Percentiles rank a stretch among this genome's conserved stretches.
phyloP scores from a whole-genome alignment of 2,888 invertebrate species.

The Lasioglossum calceatum region DNA sequence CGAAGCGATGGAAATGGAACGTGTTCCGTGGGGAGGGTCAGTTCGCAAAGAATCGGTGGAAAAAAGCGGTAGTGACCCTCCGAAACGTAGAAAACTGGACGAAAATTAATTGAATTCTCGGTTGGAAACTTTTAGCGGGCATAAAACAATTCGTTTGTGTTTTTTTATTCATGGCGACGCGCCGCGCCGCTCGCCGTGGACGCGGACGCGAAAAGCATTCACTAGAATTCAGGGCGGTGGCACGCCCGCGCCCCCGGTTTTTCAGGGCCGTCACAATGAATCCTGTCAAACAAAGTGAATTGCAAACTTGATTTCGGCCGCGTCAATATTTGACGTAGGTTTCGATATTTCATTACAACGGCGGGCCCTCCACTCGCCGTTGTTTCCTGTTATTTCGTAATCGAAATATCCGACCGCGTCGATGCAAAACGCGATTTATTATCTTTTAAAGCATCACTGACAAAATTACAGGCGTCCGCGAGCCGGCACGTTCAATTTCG shows the following conservation, averaged over 20 bases:
- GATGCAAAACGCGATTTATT: conserved; percentile 30
- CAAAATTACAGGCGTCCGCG: neutral
- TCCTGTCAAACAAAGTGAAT: conserved; percentile 50
- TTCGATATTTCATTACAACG: conserved; percentile 62
- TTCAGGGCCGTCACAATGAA: conserved; percentile 45
- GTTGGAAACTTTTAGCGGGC: conserved; percentile 12
- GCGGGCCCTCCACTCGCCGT: conserved; percentile 1
- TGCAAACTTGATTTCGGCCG: conserved; percentile 54
- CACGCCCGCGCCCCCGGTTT: conserved; percentile 15
- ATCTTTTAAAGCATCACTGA: conserved; percentile 4
- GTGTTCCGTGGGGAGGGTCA: neutral
- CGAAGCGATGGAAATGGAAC: neutral
- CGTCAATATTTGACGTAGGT: conserved; percentile 61
- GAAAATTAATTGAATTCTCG: conserved; percentile 28
- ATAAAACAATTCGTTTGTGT: conserved; percentile 15
- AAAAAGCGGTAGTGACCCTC: neutral
- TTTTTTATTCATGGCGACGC: neutral
- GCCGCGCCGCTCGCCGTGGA: neutral
- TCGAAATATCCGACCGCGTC: conserved; percentile 29
- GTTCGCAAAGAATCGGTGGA: conserved; percentile 1
- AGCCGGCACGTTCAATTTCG: neutral
- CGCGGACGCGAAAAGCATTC: conserved; percentile 1
- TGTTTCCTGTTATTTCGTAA: conserved; percentile 37
- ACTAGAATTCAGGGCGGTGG: conserved; percentile 21
- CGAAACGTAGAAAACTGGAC: neutral